Conservation (phyloP, 2,888 invertebrate genomes). For the Endomychus coccineus region DNA sequence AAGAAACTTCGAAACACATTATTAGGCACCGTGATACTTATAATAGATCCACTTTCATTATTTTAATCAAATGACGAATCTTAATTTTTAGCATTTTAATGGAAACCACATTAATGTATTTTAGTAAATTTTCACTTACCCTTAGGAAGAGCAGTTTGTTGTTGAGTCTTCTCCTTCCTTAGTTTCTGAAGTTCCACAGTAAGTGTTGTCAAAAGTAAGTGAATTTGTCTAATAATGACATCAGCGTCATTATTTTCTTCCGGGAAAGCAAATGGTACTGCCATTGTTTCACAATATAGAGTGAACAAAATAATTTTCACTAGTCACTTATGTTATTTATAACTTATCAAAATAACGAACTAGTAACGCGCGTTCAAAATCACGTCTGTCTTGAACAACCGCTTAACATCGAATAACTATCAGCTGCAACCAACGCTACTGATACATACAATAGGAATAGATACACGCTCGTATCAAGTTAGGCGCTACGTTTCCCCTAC, state of each 20-base stretch:
- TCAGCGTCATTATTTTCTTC: slow-evolving; percentile 35
- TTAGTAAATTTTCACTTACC: no score
- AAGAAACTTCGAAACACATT: no score
- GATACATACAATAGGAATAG: slow-evolving; percentile 19
- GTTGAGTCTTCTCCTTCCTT: slow-evolving; percentile 11
- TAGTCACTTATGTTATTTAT: slow-evolving; percentile 8
- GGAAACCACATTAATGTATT: no score
- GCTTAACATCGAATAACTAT: slow-evolving; percentile 10
- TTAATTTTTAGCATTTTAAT: no score
- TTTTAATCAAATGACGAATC: no score
- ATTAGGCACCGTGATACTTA: no score
- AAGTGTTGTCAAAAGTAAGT: slow-evolving; percentile 27
- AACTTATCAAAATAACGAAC: slow-evolving; percentile 13
- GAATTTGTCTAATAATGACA: slow-evolving; percentile 31
- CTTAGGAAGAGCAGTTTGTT: no score
- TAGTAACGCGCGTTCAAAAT: slow-evolving; percentile 11
- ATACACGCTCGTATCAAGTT: slow-evolving; percentile 24
- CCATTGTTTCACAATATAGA: slow-evolving; percentile 30
- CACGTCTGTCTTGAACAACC: slow-evolving; percentile 9
- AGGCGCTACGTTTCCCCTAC: slow-evolving; percentile 12
- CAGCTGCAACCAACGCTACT: slow-evolving; percentile 28
- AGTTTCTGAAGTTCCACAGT: slow-evolving; percentile 14
- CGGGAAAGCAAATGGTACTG: slow-evolving; percentile 41
- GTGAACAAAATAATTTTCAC: slow-evolving; percentile 8
- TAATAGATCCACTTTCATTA: no score